Conservation (phyloP, 2,797 vertebrate genomes). For the Philypnodon macrostomus region DNA sequence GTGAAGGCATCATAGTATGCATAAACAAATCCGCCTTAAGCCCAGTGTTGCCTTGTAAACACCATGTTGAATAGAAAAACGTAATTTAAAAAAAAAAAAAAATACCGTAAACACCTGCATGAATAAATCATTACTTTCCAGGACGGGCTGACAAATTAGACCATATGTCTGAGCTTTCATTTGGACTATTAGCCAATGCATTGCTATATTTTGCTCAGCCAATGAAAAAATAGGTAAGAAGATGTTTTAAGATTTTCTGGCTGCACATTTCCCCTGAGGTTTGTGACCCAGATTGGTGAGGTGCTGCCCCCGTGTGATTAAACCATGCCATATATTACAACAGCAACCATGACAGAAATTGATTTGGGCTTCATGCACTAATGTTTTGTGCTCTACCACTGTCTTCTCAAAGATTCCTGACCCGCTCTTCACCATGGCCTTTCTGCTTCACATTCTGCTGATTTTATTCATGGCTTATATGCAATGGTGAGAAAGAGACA, state of each 20-base stretch:
- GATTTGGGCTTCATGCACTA: background rate
- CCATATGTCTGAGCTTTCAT: conserved; percentile 6
- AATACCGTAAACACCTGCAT: background rate
- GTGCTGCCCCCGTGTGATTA: conserved; percentile 58
- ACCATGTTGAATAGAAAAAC: too few relatives aligned
- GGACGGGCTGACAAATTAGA: conserved; percentile 4
- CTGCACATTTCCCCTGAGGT: conserved; percentile 23
- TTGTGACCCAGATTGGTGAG: conserved; percentile 1
- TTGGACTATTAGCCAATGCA: background rate
- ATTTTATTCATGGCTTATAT: conserved; percentile 44
- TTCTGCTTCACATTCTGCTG: conserved; percentile 51
- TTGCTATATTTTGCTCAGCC: too few relatives aligned
- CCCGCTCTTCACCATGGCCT: conserved; percentile 18
- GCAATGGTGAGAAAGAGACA: conserved; percentile 54
- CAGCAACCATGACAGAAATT: background rate
- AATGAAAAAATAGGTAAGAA: too few relatives aligned
- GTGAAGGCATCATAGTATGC: background rate
- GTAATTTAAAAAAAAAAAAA: background rate
- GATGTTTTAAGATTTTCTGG: conserved; percentile 15
- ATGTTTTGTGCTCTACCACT: conserved; percentile 6
- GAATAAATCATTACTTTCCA: background rate
- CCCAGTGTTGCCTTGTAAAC: background rate
- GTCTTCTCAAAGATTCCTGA: conserved; percentile 18
- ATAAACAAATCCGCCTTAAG: background rate
- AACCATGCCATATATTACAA: background rate